These are phyloP conservation scores for Melieria omissa DNA, from an alignment of 2,888 invertebrate species.

Conservation along the genomic window DNA sequence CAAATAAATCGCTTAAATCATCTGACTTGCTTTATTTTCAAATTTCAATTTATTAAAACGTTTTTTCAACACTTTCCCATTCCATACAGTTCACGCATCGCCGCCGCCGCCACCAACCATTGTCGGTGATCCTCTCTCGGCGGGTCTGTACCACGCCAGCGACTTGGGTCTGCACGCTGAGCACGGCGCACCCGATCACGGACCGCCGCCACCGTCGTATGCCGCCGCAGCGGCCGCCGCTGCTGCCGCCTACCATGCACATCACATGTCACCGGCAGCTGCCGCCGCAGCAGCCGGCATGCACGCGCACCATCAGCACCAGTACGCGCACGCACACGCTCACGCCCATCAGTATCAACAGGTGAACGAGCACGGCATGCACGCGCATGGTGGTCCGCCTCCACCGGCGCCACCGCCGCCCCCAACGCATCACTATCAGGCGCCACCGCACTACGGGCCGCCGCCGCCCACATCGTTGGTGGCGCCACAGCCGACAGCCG, in stretches of 20 bases:
- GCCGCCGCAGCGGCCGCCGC: constrained; percentile 58
- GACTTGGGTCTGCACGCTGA: constrained; percentile 59
- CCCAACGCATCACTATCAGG: constrained; percentile 43
- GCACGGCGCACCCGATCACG: constrained; percentile 57
- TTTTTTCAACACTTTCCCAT: background rate
- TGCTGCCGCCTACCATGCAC: constrained; percentile 61
- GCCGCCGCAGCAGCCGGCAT: constrained; percentile 44
- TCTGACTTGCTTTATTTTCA: background rate
- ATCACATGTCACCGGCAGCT: constrained; percentile 59
- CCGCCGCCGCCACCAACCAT: constrained; percentile 47
- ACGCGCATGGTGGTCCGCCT: constrained; percentile 45
- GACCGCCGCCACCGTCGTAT: constrained; percentile 60
- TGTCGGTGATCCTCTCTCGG: constrained; percentile 45
- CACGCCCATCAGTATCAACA: constrained; percentile 55
- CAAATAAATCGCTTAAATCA: background rate
- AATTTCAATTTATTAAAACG: background rate
- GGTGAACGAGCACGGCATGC: constrained; percentile 51
- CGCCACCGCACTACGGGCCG: constrained; percentile 45
- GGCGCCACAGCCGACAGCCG: constrained; percentile 41
- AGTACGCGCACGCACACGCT: constrained; percentile 51
- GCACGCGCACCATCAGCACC: constrained; percentile 60
- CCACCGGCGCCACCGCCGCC: constrained; percentile 48
- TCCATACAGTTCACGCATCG: constrained; percentile 42
- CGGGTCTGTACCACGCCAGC: constrained; percentile 59
- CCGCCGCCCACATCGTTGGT: constrained; percentile 34